Base-by-base conservation (phyloP, 2,113 vertebrate genomes). In the Collichthys lucidus region DNA sequence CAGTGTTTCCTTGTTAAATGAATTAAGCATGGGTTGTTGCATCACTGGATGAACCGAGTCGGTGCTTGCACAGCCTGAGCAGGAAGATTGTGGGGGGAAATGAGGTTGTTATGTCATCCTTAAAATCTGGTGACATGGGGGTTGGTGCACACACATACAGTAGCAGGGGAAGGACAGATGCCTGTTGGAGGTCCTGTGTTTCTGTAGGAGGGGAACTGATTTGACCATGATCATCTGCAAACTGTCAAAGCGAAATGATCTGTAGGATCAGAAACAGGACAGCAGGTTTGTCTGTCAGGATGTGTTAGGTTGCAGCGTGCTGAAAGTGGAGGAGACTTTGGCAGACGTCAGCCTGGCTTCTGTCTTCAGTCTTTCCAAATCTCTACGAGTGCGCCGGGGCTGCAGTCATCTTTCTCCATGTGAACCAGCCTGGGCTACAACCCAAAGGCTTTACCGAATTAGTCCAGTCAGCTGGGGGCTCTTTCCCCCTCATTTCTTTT, bases 381-480 rank as follows among this genome's bases (percentile, higher is more conserved):
- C 77, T 49, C 44, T 53, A 4, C 2, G 24, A 61, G 67, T 49
- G 68, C 16, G 17, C 78, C 35, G 79, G 64, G 79, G 74, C 71
- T 44, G 67, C 64, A 73, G 74, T 66, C 84, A 24, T 79, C 65
- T 64, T 40, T 49, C 44, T 82, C 60, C 47, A 56, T 67, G 69
- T 76, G 78, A 79, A 77, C 31, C 81, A 69, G 69, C 72, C 74
- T 64, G 52, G n/a, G 60, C 69, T 53, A 29, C 44, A 57, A 63
- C 63, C 83, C 77, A 44, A 75, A 82, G 44, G 83, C 81, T 71
- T 65, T 16, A 72, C 59, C 22, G 46, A 82, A 85, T 87, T 62
- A 82, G 74, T 68, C 68, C 70, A 85, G 74, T 86, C 86, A 81
- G 84, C 53, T 40, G 20, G 66, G 52, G 63, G 77, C 74, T 79